phyloP scores from a whole-genome alignment of 2,113 vertebrate genomes.

The Noturus placidus region DNA sequence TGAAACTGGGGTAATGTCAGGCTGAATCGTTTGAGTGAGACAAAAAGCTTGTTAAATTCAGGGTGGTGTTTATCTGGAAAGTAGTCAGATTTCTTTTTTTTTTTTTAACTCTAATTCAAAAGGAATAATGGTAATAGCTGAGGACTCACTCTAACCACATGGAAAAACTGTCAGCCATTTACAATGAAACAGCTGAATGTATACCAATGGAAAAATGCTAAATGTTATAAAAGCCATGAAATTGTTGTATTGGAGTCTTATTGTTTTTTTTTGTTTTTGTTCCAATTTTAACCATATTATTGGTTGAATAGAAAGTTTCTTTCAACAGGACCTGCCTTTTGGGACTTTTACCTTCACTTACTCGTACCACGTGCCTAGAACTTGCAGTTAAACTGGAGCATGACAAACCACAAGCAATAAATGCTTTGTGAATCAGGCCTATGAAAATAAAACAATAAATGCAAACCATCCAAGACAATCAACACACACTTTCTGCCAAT shows the following conservation, averaged over 20 bases:
- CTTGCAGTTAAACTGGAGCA: neutral
- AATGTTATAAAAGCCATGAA: neutral
- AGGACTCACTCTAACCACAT: neutral
- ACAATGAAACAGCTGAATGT: neutral
- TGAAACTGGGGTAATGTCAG: neutral
- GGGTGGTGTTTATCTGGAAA: neutral
- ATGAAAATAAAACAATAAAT: neutral
- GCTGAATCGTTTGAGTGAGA: neutral
- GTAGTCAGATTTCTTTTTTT: neutral
- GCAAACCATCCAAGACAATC: slow-evolving; percentile 1
- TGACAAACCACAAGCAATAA: slow-evolving; percentile 2
- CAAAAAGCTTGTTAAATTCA: neutral
- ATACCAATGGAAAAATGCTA: neutral
- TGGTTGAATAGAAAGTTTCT: neutral
- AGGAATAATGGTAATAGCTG: neutral
- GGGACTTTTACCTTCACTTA: neutral
- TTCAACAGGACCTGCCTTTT: neutral
- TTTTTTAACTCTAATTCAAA: neutral
- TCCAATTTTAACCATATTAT: neutral
- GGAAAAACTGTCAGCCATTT: neutral
- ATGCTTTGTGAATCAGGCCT: neutral
- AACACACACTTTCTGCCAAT: slow-evolving; percentile 24
- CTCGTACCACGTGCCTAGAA: neutral
- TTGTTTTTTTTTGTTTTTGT: neutral
- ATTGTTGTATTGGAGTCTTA: neutral